Evolutionary conservation across 2,797 vertebrate species (phyloP).

Genomic region (Lacerta bilineata): DNA sequence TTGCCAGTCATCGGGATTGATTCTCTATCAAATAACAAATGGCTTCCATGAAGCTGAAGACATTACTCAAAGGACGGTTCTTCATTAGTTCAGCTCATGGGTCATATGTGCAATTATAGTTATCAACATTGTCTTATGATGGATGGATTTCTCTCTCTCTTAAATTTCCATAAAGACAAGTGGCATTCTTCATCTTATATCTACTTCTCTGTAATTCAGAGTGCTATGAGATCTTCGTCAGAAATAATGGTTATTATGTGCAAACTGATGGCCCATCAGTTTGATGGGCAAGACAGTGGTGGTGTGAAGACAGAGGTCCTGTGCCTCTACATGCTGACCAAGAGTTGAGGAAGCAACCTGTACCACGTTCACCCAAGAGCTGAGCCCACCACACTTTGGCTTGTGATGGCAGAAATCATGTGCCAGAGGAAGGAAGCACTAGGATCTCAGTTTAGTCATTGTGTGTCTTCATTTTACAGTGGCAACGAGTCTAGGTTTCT

Average conservation of each 20-base stretch:
- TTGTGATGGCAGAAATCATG: neutral
- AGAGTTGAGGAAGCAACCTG: neutral
- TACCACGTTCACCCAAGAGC: neutral
- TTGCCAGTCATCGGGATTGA: neutral
- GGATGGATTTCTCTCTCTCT: conserved; percentile 14
- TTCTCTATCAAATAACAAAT: neutral
- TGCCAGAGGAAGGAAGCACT: neutral
- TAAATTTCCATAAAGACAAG: conserved; percentile 19
- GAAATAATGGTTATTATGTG: neutral
- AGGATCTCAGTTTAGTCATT: neutral
- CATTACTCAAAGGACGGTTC: neutral
- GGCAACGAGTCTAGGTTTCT: neutral
- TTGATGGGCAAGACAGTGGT: neutral
- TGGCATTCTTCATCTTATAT: neutral
- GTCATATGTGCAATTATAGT: conserved; percentile 16
- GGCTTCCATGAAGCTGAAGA: neutral
- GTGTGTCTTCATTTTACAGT: neutral
- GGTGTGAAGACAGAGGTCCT: neutral
- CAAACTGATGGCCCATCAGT: neutral
- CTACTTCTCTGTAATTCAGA: neutral
- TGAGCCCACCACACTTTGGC: neutral
- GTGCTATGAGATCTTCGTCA: neutral
- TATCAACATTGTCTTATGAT: neutral
- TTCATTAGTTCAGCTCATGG: neutral
- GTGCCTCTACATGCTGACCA: neutral